Conservation (phyloP, 2,797 vertebrate species). For the Ceyx erithaca region DNA sequence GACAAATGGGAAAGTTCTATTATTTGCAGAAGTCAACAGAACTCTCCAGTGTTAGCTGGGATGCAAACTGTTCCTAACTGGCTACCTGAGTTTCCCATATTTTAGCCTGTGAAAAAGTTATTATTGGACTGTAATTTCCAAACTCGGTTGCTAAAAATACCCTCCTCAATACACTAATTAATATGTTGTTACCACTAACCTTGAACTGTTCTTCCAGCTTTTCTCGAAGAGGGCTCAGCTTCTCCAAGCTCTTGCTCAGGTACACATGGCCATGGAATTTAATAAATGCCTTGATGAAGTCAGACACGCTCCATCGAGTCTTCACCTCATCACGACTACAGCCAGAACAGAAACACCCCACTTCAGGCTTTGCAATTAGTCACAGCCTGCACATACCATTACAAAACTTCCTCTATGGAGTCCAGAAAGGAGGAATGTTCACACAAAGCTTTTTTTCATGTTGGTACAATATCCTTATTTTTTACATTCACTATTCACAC, state of each 20-base stretch:
- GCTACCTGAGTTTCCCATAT: background rate
- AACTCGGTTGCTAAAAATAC: conserved; percentile 10
- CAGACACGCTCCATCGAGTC: conserved; percentile 94
- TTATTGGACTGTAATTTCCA: background rate
- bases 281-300: conserved; percentile 98
- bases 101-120: background rate
- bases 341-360: conserved; percentile 33
- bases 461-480: background rate
- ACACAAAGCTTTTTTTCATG: background rate
- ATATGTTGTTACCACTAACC: conserved; percentile 78
- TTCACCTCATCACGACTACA: conserved; percentile 95
- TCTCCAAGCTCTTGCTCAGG: conserved; percentile 94
- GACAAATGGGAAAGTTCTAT: background rate
- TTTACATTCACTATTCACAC: background rate
- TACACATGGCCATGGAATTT: conserved; percentile 98
- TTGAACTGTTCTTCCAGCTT: conserved; percentile 98
- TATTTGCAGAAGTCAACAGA: background rate
- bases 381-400: background rate
- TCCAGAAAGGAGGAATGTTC: background rate
- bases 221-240: conserved; percentile 90
- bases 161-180: background rate
- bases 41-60: background rate
- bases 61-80: background rate
- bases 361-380: conserved; percentile 36
- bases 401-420: background rate